Evolutionary conservation across 2,888 invertebrate genomes (phyloP).

Genomic region (Drepanosiphum platanoidis): DNA sequence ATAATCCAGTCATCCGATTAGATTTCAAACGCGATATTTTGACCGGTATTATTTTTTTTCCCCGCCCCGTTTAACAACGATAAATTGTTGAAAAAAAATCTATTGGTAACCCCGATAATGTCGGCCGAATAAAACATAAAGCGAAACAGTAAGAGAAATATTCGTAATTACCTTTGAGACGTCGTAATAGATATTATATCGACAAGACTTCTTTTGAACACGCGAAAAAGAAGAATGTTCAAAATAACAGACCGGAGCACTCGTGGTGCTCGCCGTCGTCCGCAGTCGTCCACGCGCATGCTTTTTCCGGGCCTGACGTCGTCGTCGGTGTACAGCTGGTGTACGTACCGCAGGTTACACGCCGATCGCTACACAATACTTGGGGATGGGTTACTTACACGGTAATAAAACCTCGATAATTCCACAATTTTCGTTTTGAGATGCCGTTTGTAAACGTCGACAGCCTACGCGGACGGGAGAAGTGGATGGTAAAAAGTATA

Average conservation of each 20-base stretch:
- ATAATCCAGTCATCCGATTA: no score
- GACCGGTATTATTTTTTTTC: not conserved
- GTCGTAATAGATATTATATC: not conserved
- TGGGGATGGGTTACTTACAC: no score
- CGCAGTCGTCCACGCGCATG: conserved; percentile 30
- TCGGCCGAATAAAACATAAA: not conserved
- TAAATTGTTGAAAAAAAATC: not conserved
- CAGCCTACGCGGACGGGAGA: no score
- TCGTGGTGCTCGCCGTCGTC: conserved; percentile 11
- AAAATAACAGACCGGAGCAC: conserved; percentile 9
- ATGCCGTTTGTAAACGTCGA: no score
- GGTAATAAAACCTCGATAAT: no score
- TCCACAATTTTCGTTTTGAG: no score
- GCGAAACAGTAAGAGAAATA: not conserved
- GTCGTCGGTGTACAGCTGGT: not conserved
- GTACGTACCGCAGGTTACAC: not conserved
- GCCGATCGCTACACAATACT: no score
- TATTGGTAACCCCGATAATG: not conserved
- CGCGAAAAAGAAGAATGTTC: conserved; percentile 18
- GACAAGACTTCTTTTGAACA: conserved; percentile 11
- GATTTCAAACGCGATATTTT: no score
- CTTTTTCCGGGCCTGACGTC: not conserved
- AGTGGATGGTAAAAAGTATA: no score
- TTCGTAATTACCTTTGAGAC: conserved; percentile 1
- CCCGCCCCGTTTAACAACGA: not conserved